phyloP scores from a whole-genome alignment of 1,140 invertebrate species.

The Micrasema minimum region DNA sequence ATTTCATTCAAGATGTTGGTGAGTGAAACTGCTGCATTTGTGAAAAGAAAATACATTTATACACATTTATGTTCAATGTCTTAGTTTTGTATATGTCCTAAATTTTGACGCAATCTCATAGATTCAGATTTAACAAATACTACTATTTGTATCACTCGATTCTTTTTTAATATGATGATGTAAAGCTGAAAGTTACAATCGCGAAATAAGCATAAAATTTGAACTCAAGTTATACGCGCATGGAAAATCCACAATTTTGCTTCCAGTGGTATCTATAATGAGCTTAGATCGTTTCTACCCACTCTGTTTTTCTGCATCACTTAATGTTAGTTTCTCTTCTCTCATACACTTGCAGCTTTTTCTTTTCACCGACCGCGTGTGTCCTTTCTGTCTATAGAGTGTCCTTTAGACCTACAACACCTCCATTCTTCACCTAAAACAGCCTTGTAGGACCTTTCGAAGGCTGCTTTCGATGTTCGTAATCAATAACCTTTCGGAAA shows the following conservation, averaged over 20 bases:
- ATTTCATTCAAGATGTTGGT: constrained; percentile 3
- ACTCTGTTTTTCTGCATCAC: constrained; percentile 9
- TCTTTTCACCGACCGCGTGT: constrained; percentile 44
- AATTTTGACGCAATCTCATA: too few species aligned
- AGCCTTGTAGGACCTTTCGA: constrained; percentile 3
- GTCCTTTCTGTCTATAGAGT: not conserved
- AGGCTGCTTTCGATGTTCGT: constrained; percentile 35
- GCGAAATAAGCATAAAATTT: too few species aligned
- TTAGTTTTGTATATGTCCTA: not conserved
- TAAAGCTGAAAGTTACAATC: too few species aligned
- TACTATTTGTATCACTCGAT: too few species aligned
- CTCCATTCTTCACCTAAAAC: constrained; percentile 21
- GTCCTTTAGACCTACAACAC: constrained; percentile 10
- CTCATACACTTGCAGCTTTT: constrained; percentile 45
- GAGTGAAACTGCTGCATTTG: constrained; percentile 42
- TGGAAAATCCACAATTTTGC: too few species aligned
- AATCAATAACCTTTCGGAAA: not conserved
- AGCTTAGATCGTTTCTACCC: not conserved
- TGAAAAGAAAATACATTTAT: constrained; percentile 11
- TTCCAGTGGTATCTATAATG: not conserved
- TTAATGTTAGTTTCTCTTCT: constrained; percentile 37
- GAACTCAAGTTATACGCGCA: too few species aligned
- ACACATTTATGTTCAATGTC: not conserved
- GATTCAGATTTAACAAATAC: too few species aligned
- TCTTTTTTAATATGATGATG: too few species aligned